Evolutionary conservation across 2,888 invertebrate species (phyloP).

Genomic region (Halocaridina rubra): DNA sequence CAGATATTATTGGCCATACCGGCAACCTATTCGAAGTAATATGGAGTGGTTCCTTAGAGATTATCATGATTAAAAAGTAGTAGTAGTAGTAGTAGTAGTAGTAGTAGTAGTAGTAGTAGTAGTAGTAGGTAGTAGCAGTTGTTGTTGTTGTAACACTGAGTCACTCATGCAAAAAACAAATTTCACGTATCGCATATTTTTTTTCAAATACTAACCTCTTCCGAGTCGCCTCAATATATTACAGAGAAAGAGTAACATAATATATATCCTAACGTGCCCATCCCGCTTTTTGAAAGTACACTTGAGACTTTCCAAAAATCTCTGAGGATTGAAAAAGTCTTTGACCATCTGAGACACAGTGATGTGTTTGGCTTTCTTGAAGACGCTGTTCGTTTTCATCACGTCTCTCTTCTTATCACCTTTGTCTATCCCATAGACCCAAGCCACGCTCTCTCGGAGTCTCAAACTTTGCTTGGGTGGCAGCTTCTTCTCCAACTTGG

Average conservation of each 20-base stretch:
- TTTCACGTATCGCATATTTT: neutral
- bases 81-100: too few relatives aligned
- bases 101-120: too few relatives aligned
- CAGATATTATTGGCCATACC: too few relatives aligned
- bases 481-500: slow-evolving; percentile 53
- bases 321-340: slow-evolving; percentile 57
- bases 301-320: slow-evolving; percentile 54
- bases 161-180: neutral
- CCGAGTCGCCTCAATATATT: slow-evolving; percentile 54
- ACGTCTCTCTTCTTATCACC: slow-evolving; percentile 41
- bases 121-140: too few relatives aligned
- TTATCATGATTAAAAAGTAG: too few relatives aligned
- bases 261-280: slow-evolving; percentile 51
- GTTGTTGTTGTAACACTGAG: too few relatives aligned
- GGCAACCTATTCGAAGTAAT: too few relatives aligned
- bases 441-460: slow-evolving; percentile 53
- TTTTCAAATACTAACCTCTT: slow-evolving; percentile 50
- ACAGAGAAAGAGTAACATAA: slow-evolving; percentile 53
- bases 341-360: slow-evolving; percentile 40
- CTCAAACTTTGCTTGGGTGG: slow-evolving; percentile 57
- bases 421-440: slow-evolving; percentile 58
- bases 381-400: slow-evolving; percentile 46
- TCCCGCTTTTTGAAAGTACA: slow-evolving; percentile 56
- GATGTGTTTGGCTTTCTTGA: slow-evolving; percentile 32
- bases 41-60: too few relatives aligned